Percentiles rank a stretch among this genome's conserved stretches.
Conservation (phyloP, 2,113 vertebrate species). For the Acrocephalus arundinaceus region DNA sequence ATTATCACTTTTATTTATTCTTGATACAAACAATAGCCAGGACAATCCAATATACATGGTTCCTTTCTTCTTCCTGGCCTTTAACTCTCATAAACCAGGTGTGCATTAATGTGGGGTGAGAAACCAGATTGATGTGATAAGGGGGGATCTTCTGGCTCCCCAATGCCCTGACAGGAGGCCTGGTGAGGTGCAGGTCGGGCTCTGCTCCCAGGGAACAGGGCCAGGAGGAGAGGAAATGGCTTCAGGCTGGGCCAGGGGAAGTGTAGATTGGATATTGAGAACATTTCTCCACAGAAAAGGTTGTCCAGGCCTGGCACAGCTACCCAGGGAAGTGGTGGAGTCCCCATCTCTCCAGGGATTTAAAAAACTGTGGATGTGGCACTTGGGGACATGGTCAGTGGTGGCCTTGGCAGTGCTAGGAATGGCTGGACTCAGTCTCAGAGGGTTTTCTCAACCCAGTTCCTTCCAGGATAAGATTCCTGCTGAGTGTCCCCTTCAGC, state of each 20-base stretch:
- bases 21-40: neutral
- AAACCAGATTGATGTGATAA: neutral
- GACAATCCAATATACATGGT: neutral
- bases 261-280: neutral
- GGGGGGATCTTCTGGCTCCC: neutral
- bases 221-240: neutral
- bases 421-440: neutral
- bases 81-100: neutral
- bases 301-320: neutral
- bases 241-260: neutral
- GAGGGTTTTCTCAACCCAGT: neutral
- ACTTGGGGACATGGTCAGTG: neutral
- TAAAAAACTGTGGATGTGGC: neutral
- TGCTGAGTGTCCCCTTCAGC: neutral
- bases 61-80: neutral
- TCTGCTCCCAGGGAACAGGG: neutral
- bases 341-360: neutral
- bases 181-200: fast-evolving
- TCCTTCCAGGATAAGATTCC: neutral
- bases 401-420: neutral
- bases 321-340: neutral
- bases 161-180: neutral
- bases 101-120: neutral
- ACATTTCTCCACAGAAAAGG: neutral
- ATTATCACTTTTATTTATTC: neutral